Evolutionary conservation across 37 sponge, comb jelly and placozoan genomes (phyloP).

Genomic region (Oopsacas minuta): DNA sequence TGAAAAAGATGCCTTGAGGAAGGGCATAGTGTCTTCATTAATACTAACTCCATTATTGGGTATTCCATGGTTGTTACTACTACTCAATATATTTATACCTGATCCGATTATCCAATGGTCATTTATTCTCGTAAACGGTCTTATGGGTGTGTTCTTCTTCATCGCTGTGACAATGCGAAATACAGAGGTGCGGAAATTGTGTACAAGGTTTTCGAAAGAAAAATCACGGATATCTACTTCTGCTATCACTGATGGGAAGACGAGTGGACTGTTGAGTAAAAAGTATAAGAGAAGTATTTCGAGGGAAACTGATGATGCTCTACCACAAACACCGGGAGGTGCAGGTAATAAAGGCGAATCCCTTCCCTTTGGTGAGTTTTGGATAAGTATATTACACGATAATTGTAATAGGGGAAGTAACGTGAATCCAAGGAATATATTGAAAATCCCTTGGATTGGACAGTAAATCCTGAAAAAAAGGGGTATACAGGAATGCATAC

Average conservation of each 20-base stretch:
- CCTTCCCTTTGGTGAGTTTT: neutral
- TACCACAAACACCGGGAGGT: neutral
- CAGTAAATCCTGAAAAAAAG: no score
- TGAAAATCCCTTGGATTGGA: no score
- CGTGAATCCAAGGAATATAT: no score
- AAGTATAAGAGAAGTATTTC: neutral
- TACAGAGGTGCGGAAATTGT: neutral
- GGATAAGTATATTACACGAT: no score
- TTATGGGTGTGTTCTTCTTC: neutral
- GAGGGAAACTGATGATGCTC: neutral
- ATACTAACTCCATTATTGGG: slow-evolving; percentile 1
- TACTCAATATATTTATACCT: neutral
- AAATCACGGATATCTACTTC: neutral
- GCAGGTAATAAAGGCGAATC: neutral
- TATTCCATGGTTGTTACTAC: neutral
- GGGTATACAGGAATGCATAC: no score
- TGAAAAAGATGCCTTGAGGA: neutral
- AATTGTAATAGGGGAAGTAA: no score
- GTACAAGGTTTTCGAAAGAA: neutral
- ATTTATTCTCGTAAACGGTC: neutral
- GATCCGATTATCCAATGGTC: neutral
- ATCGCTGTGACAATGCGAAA: neutral
- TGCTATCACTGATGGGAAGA: neutral
- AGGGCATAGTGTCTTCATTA: neutral
- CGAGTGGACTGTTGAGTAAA: neutral